Evolutionary conservation across 2,888 invertebrate species (phyloP).

Genomic region (Pterostichus madidus): DNA sequence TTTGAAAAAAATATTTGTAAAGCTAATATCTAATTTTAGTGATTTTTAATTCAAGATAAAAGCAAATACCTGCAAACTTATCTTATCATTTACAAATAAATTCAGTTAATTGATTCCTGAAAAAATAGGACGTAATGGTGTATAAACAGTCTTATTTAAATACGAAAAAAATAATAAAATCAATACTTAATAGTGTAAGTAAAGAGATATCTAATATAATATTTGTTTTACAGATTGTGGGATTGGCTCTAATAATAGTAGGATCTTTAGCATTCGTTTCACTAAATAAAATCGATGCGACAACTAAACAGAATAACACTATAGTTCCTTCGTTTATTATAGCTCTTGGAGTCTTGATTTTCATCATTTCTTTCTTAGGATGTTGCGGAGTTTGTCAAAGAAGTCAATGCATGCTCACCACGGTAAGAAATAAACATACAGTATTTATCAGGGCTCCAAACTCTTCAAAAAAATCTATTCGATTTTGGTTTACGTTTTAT

Average conservation of each 20-base stretch:
- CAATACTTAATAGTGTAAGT: background rate
- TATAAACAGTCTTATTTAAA: too few species aligned
- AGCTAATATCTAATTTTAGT: too few species aligned
- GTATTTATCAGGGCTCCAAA: too few species aligned
- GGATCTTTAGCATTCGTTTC: conserved; percentile 13
- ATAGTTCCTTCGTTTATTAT: conserved; percentile 83
- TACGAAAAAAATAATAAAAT: background rate
- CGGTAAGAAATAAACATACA: conserved; percentile 71
- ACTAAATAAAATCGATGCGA: conserved; percentile 32
- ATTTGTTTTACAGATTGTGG: conserved; percentile 52
- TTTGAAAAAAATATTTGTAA: too few species aligned
- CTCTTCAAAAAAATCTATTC: too few species aligned
- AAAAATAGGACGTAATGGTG: too few species aligned
- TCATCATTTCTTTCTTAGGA: conserved; percentile 76
- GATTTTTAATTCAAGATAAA: too few species aligned
- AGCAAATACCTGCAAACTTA: background rate
- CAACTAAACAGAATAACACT: conserved; percentile 4
- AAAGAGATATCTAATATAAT: background rate
- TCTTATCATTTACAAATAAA: background rate
- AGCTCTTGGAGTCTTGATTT: conserved; percentile 83
- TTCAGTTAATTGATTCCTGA: too few species aligned
- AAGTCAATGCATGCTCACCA: conserved; percentile 76
- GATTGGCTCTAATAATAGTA: conserved; percentile 9
- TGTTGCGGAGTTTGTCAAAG: conserved; percentile 77
- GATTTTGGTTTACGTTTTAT: too few species aligned